A percentile compares a stretch with the other conserved stretches of the same genome.
Evolutionary conservation across 1,140 invertebrate genomes (phyloP).

Genomic region (Watersipora subatra): DNA sequence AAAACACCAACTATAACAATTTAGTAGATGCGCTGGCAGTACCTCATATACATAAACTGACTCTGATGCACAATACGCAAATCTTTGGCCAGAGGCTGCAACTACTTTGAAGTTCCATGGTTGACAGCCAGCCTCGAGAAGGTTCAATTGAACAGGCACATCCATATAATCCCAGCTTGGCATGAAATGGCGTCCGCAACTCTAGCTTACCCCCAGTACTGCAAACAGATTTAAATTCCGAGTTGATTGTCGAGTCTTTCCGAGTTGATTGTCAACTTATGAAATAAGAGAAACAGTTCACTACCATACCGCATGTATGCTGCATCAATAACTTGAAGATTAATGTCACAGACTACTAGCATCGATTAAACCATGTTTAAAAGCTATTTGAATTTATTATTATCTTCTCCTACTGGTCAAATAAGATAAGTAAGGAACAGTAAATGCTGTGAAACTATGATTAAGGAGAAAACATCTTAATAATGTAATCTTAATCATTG

Average conservation of each 20-base stretch:
- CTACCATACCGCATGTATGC: too few species aligned
- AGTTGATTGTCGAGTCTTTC: background rate
- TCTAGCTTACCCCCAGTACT: background rate
- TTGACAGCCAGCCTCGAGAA: conserved; percentile 37
- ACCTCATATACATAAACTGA: conserved; percentile 44
- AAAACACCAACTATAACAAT: background rate
- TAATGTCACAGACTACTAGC: too few species aligned
- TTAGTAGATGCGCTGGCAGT: background rate
- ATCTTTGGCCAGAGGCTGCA: conserved; percentile 32
- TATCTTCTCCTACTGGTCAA: too few species aligned
- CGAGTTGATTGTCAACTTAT: background rate
- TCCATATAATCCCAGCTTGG: background rate
- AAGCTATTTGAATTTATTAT: too few species aligned
- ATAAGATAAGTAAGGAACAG: too few species aligned
- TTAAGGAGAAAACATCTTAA: too few species aligned
- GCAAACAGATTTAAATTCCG: background rate
- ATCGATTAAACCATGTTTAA: too few species aligned
- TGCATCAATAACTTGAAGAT: too few species aligned
- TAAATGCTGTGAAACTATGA: too few species aligned
- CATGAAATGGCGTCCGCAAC: background rate
- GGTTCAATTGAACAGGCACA: conserved; percentile 28
- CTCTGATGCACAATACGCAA: conserved; percentile 44
- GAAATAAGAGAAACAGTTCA: background rate
- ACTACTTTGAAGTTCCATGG: conserved; percentile 42
- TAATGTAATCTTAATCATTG: too few species aligned